A percentile compares a stretch with the other conserved stretches of the same genome.
Evolutionary conservation across 2,797 vertebrate species (phyloP).

Genomic region (Pangasius larnaudii): DNA sequence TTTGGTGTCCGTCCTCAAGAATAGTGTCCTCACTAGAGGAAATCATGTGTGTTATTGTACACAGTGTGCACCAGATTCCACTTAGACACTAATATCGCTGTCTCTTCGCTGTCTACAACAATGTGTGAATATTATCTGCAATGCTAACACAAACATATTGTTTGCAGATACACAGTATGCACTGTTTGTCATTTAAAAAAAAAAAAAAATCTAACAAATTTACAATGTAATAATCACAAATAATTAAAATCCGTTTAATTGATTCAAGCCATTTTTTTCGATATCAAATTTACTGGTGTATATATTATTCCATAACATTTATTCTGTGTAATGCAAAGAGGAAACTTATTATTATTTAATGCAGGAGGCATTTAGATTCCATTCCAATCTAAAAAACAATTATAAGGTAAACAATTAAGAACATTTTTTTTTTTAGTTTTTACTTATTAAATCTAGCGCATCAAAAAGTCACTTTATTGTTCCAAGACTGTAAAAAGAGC

Average conservation of each 20-base stretch:
- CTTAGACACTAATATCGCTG: constrained; percentile 71
- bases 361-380: not conserved
- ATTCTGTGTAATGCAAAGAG: not conserved
- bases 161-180: not conserved
- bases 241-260: not conserved
- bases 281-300: not conserved
- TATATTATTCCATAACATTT: not conserved
- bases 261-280: not conserved
- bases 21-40: not conserved
- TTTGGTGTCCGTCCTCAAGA: not conserved
- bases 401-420: not conserved
- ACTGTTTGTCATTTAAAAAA: not conserved
- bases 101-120: constrained; percentile 77
- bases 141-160: not conserved
- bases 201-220: not conserved
- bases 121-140: not conserved
- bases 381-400: not conserved
- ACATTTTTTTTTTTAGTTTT: not conserved
- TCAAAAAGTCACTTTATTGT: not conserved
- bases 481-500: not conserved
- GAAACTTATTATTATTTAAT: not conserved
- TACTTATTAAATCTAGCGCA: not conserved
- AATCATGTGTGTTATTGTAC: constrained; percentile 79
- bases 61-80: constrained; percentile 76
- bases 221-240: not conserved